A percentile compares a stretch with the other conserved stretches of the same genome.
These are phyloP conservation scores for Microcebus murinus DNA, from an alignment of 2,113 vertebrate species.

Conservation along the genomic window DNA sequence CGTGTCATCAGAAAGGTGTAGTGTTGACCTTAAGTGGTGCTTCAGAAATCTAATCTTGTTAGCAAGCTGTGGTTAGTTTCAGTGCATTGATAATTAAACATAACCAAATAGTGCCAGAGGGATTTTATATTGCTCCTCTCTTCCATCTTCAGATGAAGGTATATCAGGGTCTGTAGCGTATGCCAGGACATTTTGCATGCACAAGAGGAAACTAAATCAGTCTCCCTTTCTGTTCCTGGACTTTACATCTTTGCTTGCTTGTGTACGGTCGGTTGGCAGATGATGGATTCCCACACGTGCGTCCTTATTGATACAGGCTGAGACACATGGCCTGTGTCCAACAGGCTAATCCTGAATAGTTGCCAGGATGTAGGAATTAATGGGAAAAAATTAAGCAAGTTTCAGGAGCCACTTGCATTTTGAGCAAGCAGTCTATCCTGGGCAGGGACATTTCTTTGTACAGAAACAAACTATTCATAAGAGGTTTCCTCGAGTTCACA, in stretches of 20 bases:
- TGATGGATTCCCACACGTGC: background rate
- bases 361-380: background rate
- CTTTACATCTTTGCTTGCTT: background rate
- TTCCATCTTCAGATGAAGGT: background rate
- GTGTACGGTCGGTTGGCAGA: background rate
- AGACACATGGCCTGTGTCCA: background rate
- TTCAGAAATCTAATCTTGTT: background rate
- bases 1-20: background rate
- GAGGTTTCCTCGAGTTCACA: background rate
- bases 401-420: background rate
- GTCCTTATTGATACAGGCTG: background rate
- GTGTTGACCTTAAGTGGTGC: background rate
- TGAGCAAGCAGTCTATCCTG: background rate
- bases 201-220: fast-evolving
- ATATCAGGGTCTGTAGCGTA: fast-evolving
- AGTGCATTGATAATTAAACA: fast-evolving
- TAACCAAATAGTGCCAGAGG: too few species aligned
- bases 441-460: background rate
- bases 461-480: background rate
- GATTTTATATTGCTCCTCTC: background rate
- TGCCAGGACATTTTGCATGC: background rate
- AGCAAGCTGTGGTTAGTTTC: fast-evolving
- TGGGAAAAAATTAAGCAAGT: background rate
- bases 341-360: background rate
- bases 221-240: background rate